Base-by-base conservation (phyloP, 2,888 invertebrate genomes). In the Holacanthella duospinosa region DNA sequence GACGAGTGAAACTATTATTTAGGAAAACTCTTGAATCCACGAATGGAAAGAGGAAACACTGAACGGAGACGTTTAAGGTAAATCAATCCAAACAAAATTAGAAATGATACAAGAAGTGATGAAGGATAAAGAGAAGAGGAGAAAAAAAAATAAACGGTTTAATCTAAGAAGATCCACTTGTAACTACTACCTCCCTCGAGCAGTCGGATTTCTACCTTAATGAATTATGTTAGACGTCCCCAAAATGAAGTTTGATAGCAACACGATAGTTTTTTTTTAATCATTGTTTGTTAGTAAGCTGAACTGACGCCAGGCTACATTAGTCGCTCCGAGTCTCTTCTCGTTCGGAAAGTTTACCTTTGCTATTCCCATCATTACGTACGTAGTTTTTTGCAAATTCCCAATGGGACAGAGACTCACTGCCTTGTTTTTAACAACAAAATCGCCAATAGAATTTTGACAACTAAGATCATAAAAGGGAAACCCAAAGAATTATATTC, bases 131-230 rank as follows among this genome's bases (percentile, higher is more conserved):
- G n/a, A 48, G 21, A 48, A 21, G 48, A 21, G 48, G 48, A 48
- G n/a, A 21, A 21, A 16, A 48, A 9, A 48, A 48, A 9, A 16
- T 48, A 48, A 9, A 9, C n/a, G 21, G 36, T 21, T 16, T 16
- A 48, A 48, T 48, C 48, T 21, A 21, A 9, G 48, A 48, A 21
- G 48, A n/a, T 48, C 48, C 48, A 48, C 4, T 48, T 48, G 21
- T 48, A 48, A 48, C 48, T 48, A 48, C 48, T 48, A 48, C 48
- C 48, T 48, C 48, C 48, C 48, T 48, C 19, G n/a, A 48, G 48
- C 48, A n/a, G 48, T 48, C 12, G 48, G 48, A 48, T 48, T 48
- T 48, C 48, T 48, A 48, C 21, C 12, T 21, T 9, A n/a, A n/a
- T n/a, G 6, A 48, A 21, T 21, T 16, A 21, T 21, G 48, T 4